Percentiles rank a stretch among this genome's conserved stretches.
Conservation (phyloP, 2,113 vertebrate genomes). For the Odocoileus virginianus region DNA sequence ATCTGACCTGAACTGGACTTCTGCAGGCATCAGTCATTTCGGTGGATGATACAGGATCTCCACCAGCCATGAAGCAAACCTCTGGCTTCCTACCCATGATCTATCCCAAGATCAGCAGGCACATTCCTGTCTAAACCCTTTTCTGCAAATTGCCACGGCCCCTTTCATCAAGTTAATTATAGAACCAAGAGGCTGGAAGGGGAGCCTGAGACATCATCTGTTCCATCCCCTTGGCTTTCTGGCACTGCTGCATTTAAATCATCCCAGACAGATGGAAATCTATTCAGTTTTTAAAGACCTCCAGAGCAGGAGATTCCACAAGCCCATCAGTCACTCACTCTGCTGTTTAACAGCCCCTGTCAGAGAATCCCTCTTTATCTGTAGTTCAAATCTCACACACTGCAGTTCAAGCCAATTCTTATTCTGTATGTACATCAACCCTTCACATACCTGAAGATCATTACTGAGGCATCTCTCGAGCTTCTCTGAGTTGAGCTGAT, state of each 20-base stretch:
- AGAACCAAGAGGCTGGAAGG: conserved; percentile 50
- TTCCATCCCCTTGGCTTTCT: conserved; percentile 33
- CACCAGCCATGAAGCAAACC: not conserved
- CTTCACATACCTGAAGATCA: conserved; percentile 2
- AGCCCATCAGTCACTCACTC: not conserved
- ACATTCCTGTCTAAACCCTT: conserved; percentile 61
- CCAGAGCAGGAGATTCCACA: conserved; percentile 60
- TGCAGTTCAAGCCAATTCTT: conserved; percentile 28
- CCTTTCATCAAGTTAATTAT: conserved; percentile 71
- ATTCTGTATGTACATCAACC: not conserved
- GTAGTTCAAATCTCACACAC: conserved; percentile 22
- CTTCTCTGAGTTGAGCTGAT: not conserved
- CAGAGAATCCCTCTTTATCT: conserved; percentile 50
- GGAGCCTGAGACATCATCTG: conserved; percentile 27
- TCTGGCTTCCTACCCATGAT: conserved; percentile 35
- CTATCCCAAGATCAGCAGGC: conserved; percentile 47
- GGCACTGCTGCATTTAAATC: conserved; percentile 57
- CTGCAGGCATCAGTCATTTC: not conserved
- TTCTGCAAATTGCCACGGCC: conserved; percentile 10
- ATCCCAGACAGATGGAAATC: conserved; percentile 64
- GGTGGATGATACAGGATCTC: not conserved
- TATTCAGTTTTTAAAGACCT: conserved; percentile 49
- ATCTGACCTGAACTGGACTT: not conserved
- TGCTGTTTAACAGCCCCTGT: conserved; percentile 34
- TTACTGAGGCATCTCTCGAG: not conserved